Conservation (phyloP, 1,140 invertebrate genomes). For the Arctopsyche grandis region DNA sequence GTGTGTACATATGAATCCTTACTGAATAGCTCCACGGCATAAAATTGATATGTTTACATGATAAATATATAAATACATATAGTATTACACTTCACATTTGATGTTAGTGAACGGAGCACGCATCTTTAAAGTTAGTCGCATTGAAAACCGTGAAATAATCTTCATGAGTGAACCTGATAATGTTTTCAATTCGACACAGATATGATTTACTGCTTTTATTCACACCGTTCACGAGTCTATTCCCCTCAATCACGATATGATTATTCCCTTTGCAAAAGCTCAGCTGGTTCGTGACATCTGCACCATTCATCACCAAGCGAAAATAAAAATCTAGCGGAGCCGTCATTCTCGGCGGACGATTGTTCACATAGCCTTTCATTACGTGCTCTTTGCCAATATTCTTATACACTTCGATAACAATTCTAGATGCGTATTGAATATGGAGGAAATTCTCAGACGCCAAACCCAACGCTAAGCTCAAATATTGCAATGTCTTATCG, state of each 20-base stretch:
- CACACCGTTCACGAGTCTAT: conserved; percentile 59
- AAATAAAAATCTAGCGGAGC: conserved; percentile 79
- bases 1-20: too few relatives aligned
- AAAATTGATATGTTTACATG: too few relatives aligned
- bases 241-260: conserved; percentile 50
- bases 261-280: conserved; percentile 79
- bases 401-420: conserved; percentile 86
- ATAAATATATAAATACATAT: too few relatives aligned
- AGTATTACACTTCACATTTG: background rate
- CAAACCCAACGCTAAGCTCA: conserved; percentile 81
- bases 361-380: conserved; percentile 63
- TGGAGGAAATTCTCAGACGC: conserved; percentile 66
- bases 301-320: conserved; percentile 85
- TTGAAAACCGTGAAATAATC: conserved; percentile 85
- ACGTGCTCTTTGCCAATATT: conserved; percentile 65
- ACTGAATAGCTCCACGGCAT: too few relatives aligned
- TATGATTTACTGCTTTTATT: conserved; percentile 66
- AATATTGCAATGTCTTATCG: conserved; percentile 86
- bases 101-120: conserved; percentile 68
- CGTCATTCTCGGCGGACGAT: conserved; percentile 49
- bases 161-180: conserved; percentile 84
- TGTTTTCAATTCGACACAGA: conserved; percentile 85
- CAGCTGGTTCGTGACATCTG: conserved; percentile 83
- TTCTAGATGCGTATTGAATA: conserved; percentile 81
- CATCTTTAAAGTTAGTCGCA: conserved; percentile 86